These are phyloP conservation scores for Tapirus indicus DNA, from an alignment of 2,797 vertebrate genomes.

Conservation along the genomic window DNA sequence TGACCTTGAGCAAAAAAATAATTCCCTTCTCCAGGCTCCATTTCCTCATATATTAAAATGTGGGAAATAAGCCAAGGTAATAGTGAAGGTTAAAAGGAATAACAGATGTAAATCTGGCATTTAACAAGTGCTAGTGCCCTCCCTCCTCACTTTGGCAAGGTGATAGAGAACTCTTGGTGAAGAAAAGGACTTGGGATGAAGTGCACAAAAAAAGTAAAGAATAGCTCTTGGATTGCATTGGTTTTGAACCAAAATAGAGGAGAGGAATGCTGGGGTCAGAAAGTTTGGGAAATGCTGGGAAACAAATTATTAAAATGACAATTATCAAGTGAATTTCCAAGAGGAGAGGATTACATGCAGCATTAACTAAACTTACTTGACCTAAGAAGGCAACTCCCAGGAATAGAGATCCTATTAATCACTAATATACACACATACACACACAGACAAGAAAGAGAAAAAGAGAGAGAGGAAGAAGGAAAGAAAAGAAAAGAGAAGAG, in stretches of 20 bases:
- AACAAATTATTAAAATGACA: slow-evolving; percentile 45
- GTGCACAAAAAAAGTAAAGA: slow-evolving; percentile 15
- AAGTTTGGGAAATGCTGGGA: slow-evolving; percentile 41
- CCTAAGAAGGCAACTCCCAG: background rate
- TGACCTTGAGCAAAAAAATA: background rate
- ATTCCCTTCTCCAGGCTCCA: background rate
- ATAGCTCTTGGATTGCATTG: background rate
- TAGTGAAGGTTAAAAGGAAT: background rate
- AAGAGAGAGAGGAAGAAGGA: background rate
- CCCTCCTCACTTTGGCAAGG: background rate
- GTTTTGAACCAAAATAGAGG: background rate
- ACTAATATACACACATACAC: background rate
- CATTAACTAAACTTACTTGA: slow-evolving; percentile 6
- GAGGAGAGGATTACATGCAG: background rate
- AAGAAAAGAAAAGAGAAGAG: background rate
- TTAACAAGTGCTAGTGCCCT: background rate
- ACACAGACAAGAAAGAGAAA: background rate
- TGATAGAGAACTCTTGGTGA: background rate
- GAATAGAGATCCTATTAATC: background rate
- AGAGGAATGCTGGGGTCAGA: background rate
- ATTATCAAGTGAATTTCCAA: slow-evolving; percentile 40
- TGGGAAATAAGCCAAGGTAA: background rate
- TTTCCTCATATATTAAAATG: background rate
- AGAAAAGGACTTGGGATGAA: background rate
- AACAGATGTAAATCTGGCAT: background rate